Evolutionary conservation across 2,797 vertebrate genomes (phyloP).

Genomic region (Vultur gryphus): DNA sequence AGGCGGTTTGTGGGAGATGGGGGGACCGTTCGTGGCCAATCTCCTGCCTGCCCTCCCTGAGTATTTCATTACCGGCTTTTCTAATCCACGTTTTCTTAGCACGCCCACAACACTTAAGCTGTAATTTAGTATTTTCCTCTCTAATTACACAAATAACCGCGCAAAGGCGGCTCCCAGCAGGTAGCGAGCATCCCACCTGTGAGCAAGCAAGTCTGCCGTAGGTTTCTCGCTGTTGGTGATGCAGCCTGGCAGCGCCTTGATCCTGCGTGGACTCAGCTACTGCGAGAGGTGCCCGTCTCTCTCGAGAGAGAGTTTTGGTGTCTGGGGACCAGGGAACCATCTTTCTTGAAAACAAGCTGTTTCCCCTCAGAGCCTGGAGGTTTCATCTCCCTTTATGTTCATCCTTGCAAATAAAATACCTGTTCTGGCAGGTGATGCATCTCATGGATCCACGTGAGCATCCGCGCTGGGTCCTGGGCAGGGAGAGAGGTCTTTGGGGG

Average conservation of each 20-base stretch:
- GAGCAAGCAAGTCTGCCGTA: not conserved
- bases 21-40: not conserved
- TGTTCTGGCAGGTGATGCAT: not conserved
- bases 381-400: not conserved
- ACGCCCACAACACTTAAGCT: rapidly evolving
- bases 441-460: not conserved
- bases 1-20: not conserved
- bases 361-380: not conserved
- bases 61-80: not conserved
- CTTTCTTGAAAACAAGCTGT: not conserved
- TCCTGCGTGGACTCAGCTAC: rapidly evolving
- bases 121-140: not conserved
- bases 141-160: not conserved
- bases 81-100: not conserved
- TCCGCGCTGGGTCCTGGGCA: not conserved
- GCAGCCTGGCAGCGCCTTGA: not conserved
- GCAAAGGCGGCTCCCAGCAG: not conserved
- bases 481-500: not conserved
- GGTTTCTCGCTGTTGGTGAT: rapidly evolving
- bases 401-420: not conserved
- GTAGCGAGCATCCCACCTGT: not conserved
- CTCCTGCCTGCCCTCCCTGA: rapidly evolving
- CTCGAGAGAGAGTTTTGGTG: not conserved
- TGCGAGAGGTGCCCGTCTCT: not conserved
- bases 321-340: not conserved